Conservation (phyloP, 2,113 vertebrate genomes). For the Lanius ludovicianus region DNA sequence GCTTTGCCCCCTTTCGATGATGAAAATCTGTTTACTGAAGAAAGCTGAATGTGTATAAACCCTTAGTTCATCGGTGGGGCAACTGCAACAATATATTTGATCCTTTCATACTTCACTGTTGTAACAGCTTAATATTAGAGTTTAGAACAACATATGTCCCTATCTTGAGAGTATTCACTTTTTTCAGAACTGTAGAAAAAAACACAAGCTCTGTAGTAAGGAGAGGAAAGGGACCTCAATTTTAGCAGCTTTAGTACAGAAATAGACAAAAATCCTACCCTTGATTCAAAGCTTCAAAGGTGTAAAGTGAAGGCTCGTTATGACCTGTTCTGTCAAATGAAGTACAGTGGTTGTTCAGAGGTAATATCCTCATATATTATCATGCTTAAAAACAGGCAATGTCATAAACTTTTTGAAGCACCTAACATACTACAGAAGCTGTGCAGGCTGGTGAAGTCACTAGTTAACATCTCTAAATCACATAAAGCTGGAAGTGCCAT, state of each 20-base stretch:
- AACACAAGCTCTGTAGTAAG: background rate
- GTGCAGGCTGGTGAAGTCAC: background rate
- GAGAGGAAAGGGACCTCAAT: background rate
- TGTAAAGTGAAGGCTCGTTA: slow-evolving; percentile 5
- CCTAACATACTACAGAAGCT: background rate
- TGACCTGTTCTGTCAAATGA: slow-evolving; percentile 44
- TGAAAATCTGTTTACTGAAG: background rate
- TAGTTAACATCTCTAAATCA: slow-evolving; percentile 34
- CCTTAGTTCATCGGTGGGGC: background rate
- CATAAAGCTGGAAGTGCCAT: background rate
- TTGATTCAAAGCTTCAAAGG: slow-evolving; percentile 35
- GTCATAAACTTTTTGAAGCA: slow-evolving; percentile 41
- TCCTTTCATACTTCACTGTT: background rate
- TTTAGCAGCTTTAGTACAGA: background rate
- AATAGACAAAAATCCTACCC: background rate
- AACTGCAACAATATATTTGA: background rate
- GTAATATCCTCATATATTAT: slow-evolving; percentile 35
- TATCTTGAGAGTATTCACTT: background rate
- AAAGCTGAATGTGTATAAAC: background rate
- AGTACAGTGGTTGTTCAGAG: slow-evolving; percentile 1
- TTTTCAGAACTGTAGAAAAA: background rate
- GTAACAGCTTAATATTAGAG: background rate
- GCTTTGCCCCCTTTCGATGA: background rate
- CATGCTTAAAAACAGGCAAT: slow-evolving; percentile 28
- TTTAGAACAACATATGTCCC: background rate